Percentiles rank a stretch among this genome's conserved stretches.
These are phyloP conservation scores for Porites australiensis DNA, from an alignment of 64 coral and sea anemone species.

Conservation along the genomic window DNA sequence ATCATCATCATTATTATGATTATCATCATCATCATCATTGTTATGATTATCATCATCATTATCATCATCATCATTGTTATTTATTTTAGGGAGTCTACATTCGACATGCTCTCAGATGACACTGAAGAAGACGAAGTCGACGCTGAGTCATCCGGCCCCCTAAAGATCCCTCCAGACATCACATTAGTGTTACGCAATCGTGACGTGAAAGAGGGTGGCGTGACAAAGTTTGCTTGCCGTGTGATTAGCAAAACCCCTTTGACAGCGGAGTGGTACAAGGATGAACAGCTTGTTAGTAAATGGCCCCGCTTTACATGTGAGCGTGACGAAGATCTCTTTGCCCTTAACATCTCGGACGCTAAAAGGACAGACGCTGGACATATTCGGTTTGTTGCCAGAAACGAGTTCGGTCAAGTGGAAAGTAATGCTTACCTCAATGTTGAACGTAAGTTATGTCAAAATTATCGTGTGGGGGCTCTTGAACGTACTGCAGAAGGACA, in stretches of 20 bases:
- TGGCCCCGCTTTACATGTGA: conserved; percentile 81
- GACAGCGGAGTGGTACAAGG: conserved; percentile 92
- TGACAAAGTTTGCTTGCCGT: conserved; percentile 95
- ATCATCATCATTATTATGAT: no score
- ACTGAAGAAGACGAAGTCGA: conserved; percentile 84
- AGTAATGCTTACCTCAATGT: conserved; percentile 94
- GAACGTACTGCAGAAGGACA: no score
- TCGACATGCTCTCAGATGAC: conserved; percentile 90
- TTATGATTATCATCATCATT: no score
- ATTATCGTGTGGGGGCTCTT: not conserved
- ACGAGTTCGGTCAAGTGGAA: conserved; percentile 84
- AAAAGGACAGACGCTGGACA: conserved; percentile 83
- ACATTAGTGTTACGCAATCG: conserved; percentile 92
- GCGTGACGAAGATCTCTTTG: conserved; percentile 91
- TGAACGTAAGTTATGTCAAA: conserved; percentile 59
- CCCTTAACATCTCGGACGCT: conserved; percentile 77
- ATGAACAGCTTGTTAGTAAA: conserved; percentile 73
- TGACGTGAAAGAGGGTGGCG: conserved; percentile 80
- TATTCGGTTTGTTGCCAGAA: conserved; percentile 80
- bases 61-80: not conserved
- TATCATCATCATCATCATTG: not conserved
- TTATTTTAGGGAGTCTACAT: conserved; percentile 63
- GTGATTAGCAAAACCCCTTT: conserved; percentile 74
- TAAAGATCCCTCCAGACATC: conserved; percentile 81
- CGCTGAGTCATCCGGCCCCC: conserved; percentile 36